Base-by-base conservation (phyloP, 2,797 vertebrate genomes). In the Smutsia temminckii region DNA sequence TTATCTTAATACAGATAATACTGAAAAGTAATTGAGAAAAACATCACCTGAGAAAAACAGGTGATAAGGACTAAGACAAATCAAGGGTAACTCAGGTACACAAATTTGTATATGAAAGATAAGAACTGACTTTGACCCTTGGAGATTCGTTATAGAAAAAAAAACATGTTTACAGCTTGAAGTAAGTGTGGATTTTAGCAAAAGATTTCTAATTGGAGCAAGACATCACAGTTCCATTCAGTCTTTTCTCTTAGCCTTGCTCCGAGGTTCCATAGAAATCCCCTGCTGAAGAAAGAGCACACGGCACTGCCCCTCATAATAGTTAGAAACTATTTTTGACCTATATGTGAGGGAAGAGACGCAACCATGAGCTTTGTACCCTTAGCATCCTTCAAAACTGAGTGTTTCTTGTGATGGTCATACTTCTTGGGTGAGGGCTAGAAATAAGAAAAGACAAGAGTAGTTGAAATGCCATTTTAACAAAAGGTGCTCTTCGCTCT, bases 391-490 rank as follows among this genome's bases (percentile, higher is more conserved):
- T 92, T 87, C 80, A 74, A 78, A 89, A 68, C 25, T 57, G n/a
- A 89, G 27, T 17, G 21, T 89, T 63, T 93, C 55, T 93, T 88
- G 89, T 57, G 75, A 55, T 64, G 8, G 59, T 57, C 68, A 59
- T 91, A 75, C 29, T 93, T 95, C 34, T 88, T 86, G 18, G 81
- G 18, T 53, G 29, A 95, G 18, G 18, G 34, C 57, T 93, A 75
- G 78, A 89, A 96, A 79, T 90, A 90, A 96, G 53, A 80, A 83
- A 88, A 92, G 57, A 84, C 16, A 84, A 84, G 25, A 68, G 12
- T 63, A 49, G 37, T 88, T 92, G 46, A 96, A 84, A 91, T 93
- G 49, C 40, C 61, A 20, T 77, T 90, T 96, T 94, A 95, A 66
- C 61, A 69, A 94, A 96, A 83, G 17, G 12, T 92, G 18, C 53